Percentiles rank a stretch among this genome's conserved stretches.
These are phyloP conservation scores for Paralvinella palmiformis DNA, from an alignment of 1,140 invertebrate genomes.

Conservation along the genomic window DNA sequence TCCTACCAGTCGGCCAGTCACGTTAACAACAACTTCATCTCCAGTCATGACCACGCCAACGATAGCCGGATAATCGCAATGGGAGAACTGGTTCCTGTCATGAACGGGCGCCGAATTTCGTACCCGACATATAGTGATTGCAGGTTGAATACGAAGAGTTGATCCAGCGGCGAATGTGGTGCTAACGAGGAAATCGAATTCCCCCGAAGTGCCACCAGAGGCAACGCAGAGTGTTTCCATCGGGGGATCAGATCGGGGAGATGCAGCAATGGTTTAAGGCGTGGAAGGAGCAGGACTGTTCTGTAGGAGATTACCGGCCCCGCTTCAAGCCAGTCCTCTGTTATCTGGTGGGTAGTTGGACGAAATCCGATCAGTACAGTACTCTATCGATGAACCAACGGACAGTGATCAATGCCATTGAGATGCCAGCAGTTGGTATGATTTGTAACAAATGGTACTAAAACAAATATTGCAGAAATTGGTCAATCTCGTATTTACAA, in stretches of 20 bases:
- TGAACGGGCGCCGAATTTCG: conserved; percentile 42
- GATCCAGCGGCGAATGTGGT: conserved; percentile 21
- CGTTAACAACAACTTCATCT: conserved; percentile 1
- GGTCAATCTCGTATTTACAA: too few relatives aligned
- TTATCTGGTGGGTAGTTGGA: conserved; percentile 41
- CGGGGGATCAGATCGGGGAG: conserved; percentile 32
- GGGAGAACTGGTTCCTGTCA: conserved; percentile 31
- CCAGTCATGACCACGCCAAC: conserved; percentile 24
- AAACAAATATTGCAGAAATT: too few relatives aligned
- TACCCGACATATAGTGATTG: conserved; percentile 44
- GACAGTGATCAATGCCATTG: conserved; percentile 30
- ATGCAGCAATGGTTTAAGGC: conserved; percentile 41
- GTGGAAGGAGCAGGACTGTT: conserved; percentile 27
- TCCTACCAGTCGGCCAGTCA: background rate
- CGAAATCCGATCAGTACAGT: conserved; percentile 15
- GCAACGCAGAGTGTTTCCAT: conserved; percentile 28
- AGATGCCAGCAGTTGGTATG: conserved; percentile 29
- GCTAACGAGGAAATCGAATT: conserved; percentile 33
- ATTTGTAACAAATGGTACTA: conserved; percentile 28
- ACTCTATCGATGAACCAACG: conserved; percentile 30
- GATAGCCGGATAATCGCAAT: conserved; percentile 32
- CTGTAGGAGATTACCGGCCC: conserved; percentile 27
- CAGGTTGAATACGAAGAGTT: conserved; percentile 29
- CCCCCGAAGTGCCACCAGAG: conserved; percentile 32
- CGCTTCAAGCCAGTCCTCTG: conserved; percentile 40